Evolutionary conservation across 2,113 vertebrate species (phyloP), one percentile per base, ranked within the genome.

Genomic region (Podarcis raffonei): DNA sequence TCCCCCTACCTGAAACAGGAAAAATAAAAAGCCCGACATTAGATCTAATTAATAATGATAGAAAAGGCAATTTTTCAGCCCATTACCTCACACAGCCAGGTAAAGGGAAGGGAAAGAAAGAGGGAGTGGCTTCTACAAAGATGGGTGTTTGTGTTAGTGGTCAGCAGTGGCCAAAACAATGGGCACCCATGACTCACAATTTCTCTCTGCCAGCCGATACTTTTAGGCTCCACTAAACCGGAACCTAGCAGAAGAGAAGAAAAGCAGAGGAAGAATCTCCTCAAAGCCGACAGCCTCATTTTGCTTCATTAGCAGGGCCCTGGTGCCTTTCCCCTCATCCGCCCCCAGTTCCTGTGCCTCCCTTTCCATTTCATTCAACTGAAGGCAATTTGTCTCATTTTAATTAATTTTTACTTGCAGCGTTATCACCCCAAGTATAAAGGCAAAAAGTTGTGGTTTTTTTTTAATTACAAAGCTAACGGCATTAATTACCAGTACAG

Each of bases 391-490:
- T 95, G 97, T 98, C 96, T 97, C 94, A 8, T 96, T 98, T 97
- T 97, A 97, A 98, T 97, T 97, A 97, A 97, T 97, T 98, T 97
- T 97, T 97, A 97, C 97, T 97, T 95, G 95, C 96, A 96, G 96
- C 94, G 91, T 97, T 97, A 97, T 97, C 96, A 96, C 95, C 94
- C 94, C 93, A 93, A 96, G 95, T 97, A 96, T 96, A 97, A 97
- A 97, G 96, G 95, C 95, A 97, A 96, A 97, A 71, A 97, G 94
- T 91, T 90, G 59, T 20, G 57, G 59, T 5, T 65, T 95, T 96
- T 97, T 97, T 97, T 97, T 96, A 97, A 98, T 97, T 97, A 97
- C 96, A 96, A 97, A 96, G 95, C 96, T 97, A 97, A 97, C 95
- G 91, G 96, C 97, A 96, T 97, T 97, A 97, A 97, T 98, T 97